Evolutionary conservation across 2,888 invertebrate genomes (phyloP).

Genomic region (Plagiodera versicolora): DNA sequence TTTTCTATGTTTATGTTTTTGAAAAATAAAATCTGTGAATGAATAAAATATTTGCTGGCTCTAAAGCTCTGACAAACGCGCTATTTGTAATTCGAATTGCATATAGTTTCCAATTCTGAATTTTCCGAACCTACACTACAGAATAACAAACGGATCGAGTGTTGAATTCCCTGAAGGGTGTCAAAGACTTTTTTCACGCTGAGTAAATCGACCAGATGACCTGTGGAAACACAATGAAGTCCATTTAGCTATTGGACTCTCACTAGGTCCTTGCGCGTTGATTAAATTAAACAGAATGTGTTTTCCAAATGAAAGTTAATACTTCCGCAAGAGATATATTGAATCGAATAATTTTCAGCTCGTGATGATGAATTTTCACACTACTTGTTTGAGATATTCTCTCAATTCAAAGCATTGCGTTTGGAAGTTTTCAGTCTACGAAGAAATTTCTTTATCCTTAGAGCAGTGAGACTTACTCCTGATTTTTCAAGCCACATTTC

Average conservation of each 20-base stretch:
- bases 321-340: no score
- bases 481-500: constrained; percentile 34
- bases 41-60: no score
- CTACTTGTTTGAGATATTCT: no score
- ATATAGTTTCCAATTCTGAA: no score
- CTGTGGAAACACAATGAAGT: not conserved
- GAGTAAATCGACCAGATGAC: not conserved
- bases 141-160: not conserved
- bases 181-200: not conserved
- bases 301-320: not conserved
- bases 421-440: constrained; percentile 14
- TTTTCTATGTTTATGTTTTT: no score
- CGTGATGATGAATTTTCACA: no score
- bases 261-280: not conserved
- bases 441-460: constrained; percentile 33
- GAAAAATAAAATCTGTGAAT: no score
- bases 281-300: not conserved
- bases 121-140: no score
- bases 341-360: no score
- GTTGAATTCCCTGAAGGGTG: not conserved
- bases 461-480: constrained; percentile 27
- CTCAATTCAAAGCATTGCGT: no score
- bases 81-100: no score
- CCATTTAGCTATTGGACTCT: not conserved
- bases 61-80: no score